Conservation (phyloP, 2,888 invertebrate genomes). For the Calameuta filiformis region DNA sequence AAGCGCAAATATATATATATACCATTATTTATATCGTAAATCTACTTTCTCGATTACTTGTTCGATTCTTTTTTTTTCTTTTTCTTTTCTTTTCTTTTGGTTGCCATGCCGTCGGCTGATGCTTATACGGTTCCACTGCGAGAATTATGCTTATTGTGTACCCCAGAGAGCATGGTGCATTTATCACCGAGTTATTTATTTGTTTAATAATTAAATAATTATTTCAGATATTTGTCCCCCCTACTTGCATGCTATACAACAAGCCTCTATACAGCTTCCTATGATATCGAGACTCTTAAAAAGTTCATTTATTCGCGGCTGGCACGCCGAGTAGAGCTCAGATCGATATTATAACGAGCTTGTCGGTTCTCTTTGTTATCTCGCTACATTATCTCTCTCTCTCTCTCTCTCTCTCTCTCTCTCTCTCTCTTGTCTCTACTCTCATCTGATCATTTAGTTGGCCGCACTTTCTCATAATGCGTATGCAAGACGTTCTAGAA, state of each 20-base stretch:
- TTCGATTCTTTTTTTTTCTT: not conserved
- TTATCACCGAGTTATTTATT: not conserved
- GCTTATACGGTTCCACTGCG: not conserved
- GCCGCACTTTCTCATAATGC: not conserved
- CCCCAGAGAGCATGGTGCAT: not conserved
- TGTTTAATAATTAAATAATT: not conserved
- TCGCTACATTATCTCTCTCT: not conserved
- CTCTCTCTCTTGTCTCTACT: not conserved
- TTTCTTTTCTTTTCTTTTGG: not conserved
- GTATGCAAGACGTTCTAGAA: not conserved
- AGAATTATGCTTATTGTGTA: not conserved
- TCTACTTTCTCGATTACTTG: not conserved
- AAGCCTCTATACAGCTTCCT: not conserved
- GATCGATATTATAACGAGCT: not conserved
- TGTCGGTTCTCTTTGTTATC: not conserved
- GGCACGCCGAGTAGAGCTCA: not conserved
- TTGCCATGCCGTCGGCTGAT: not conserved
- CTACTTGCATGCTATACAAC: not conserved
- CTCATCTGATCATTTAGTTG: not conserved
- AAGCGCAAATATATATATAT: slow-evolving; percentile 7
- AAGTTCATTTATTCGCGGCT: not conserved
- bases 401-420: not conserved
- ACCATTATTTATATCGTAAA: not conserved
- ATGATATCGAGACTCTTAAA: not conserved
- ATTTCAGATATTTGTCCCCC: not conserved